These are phyloP conservation scores for Narcine bancroftii DNA, from an alignment of 2,113 vertebrate species.

Conservation along the genomic window DNA sequence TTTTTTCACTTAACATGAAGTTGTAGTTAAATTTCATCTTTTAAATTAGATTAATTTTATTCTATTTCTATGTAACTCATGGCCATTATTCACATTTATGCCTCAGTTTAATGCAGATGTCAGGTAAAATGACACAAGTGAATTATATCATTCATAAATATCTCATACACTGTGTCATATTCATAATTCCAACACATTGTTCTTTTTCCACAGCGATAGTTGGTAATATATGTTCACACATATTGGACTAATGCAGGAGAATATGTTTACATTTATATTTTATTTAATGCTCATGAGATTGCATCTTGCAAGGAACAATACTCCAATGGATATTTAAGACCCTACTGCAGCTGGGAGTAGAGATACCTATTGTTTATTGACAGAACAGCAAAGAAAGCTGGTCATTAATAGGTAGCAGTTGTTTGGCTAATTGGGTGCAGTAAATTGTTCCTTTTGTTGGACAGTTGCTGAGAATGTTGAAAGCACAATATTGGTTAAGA, in stretches of 20 bases:
- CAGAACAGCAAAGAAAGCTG: not conserved
- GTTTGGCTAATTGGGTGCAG: no score
- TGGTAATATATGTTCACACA: not conserved
- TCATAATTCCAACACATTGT: conserved; percentile 6
- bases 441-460: no score
- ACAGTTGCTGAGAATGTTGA: no score
- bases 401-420: not conserved
- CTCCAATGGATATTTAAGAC: conserved; percentile 4
- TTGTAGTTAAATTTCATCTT: not conserved
- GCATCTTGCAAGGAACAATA: not conserved
- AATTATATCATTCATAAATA: conserved; percentile 25
- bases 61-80: not conserved
- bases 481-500: no score
- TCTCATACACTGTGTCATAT: not conserved
- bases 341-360: not conserved
- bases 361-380: not conserved
- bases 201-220: not conserved
- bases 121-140: not conserved
- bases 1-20: no score
- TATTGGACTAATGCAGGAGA: not conserved
- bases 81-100: not conserved
- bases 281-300: not conserved
- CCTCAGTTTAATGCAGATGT: conserved; percentile 14
- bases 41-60: not conserved
- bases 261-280: conserved; percentile 21